Evolutionary conservation across 2,113 vertebrate genomes (phyloP).

Genomic region (Lophura nycthemera): DNA sequence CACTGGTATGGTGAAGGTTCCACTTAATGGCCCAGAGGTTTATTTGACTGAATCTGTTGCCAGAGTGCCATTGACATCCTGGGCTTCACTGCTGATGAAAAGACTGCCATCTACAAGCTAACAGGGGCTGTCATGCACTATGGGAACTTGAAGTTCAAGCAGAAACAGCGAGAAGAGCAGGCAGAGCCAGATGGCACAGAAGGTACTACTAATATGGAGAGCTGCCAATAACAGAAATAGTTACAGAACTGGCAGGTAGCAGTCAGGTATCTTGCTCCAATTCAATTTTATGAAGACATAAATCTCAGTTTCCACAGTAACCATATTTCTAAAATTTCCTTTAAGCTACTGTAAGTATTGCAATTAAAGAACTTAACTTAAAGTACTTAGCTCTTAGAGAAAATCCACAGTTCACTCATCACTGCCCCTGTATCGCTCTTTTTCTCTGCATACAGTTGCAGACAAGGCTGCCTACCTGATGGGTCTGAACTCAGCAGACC

Average conservation of each 20-base stretch:
- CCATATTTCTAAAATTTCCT: not conserved
- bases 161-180: conserved; percentile 37
- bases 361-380: not conserved
- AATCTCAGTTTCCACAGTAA: not conserved
- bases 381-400: not conserved
- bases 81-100: conserved; percentile 37
- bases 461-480: conserved; percentile 58
- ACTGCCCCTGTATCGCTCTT: not conserved
- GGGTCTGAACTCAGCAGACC: conserved; percentile 56
- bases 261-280: not conserved
- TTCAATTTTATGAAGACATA: not conserved
- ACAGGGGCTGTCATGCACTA: conserved; percentile 57
- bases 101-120: conserved; percentile 43
- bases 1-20: too few relatives aligned
- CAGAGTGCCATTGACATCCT: conserved; percentile 57
- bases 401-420: not conserved
- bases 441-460: not conserved
- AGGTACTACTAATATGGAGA: conserved; percentile 7
- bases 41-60: not conserved
- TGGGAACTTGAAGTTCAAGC: conserved; percentile 33
- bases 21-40: too few relatives aligned
- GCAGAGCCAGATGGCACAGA: conserved; percentile 40
- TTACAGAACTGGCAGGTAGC: not conserved
- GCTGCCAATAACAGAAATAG: not conserved
- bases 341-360: not conserved